Conservation (phyloP, 30 jellyfish, hydroid and myxozoan species). For the Cassiopea andromeda region DNA sequence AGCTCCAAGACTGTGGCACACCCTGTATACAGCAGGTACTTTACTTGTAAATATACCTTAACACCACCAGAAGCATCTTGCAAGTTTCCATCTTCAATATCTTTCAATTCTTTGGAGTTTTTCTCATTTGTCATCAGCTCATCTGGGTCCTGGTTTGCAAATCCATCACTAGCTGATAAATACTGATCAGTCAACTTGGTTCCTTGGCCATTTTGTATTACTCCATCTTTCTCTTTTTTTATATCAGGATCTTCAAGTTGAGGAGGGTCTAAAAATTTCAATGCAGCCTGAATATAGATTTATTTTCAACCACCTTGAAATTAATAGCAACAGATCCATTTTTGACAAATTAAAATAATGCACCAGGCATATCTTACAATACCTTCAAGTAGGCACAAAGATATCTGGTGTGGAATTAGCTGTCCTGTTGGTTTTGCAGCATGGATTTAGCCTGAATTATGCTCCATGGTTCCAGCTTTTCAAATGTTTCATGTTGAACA, state of each 20-base stretch:
- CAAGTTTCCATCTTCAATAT: background rate
- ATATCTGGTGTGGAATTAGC: no score
- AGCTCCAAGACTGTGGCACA: background rate
- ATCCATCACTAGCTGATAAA: conserved; percentile 6
- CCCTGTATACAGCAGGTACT: background rate
- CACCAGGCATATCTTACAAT: no score
- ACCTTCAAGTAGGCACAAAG: no score
- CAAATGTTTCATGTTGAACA: no score
- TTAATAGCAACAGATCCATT: no score
- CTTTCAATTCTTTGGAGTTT: background rate
- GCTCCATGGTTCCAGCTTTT: no score
- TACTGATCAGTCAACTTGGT: conserved; percentile 1
- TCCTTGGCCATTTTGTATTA: background rate
- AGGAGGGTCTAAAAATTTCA: background rate
- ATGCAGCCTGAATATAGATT: background rate
- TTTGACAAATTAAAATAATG: no score
- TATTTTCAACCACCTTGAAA: background rate
- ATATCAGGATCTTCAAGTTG: background rate
- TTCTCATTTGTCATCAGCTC: conserved; percentile 31
- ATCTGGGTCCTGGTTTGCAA: conserved; percentile 49
- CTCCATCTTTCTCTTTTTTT: background rate
- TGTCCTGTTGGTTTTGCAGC: no score
- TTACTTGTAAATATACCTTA: background rate
- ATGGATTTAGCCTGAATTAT: no score
- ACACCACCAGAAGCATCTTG: background rate